Percentiles rank a stretch among this genome's conserved stretches.
These are phyloP conservation scores for Petrocephalus microphthalmus DNA, from an alignment of 2,113 vertebrate genomes.

Conservation along the genomic window DNA sequence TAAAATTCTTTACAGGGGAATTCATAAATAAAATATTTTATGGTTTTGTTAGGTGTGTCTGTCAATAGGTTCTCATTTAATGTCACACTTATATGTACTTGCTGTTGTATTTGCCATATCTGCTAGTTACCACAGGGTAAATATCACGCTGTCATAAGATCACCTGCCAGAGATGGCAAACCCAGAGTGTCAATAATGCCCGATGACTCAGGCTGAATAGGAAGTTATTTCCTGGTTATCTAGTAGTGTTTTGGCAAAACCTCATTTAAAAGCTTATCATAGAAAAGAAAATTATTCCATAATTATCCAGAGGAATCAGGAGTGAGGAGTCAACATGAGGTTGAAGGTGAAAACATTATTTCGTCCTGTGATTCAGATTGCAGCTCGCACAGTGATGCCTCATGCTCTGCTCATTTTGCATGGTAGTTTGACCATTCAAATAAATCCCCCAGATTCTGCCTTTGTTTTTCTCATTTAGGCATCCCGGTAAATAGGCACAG, in stretches of 20 bases:
- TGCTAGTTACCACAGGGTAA: background rate
- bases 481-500: background rate
- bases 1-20: background rate
- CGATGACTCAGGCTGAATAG: background rate
- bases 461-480: background rate
- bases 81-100: background rate
- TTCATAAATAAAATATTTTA: background rate
- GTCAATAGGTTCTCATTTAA: background rate
- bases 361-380: background rate
- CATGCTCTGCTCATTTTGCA: background rate
- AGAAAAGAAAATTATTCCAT: background rate
- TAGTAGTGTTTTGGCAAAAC: background rate
- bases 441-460: background rate
- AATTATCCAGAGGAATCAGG: background rate
- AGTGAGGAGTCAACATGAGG: background rate
- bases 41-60: background rate
- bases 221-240: background rate
- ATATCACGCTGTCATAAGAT: background rate
- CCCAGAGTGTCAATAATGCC: background rate
- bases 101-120: background rate
- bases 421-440: background rate
- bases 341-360: background rate
- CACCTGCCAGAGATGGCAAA: background rate
- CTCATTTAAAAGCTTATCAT: background rate
- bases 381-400: background rate